Evolutionary conservation across 2,113 vertebrate species (phyloP), one percentile per base, ranked within the genome.

Genomic region (Boleophthalmus pectinirostris): DNA sequence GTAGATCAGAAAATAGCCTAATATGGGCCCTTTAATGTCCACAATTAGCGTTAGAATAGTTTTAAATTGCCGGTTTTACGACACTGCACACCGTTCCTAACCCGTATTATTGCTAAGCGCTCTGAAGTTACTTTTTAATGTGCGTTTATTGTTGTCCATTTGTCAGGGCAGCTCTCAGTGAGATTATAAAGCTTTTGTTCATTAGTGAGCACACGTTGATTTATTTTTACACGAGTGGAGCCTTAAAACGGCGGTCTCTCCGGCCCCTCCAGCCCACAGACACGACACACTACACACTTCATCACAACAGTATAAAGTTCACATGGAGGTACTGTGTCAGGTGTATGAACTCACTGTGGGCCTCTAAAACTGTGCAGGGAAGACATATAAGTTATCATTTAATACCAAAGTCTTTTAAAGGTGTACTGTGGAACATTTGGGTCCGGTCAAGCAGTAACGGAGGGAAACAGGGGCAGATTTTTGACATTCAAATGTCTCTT

Each of bases 141-240:
- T 15, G 2, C 1, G 24, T 23, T 67, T 68, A 14, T 53, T 54
- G 14, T 47, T 29, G 12, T 29, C 51, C 3, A 43, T 70, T 60
- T 66, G 46, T 21, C 72, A 45, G 12, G 15, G 21, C 49, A 49
- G 49, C 12, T n/a, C 14, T 74, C 1, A 12, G 1, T 46, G 47
- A 69, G 24, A 73, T 78, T 18, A 57, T 24, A 23, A 10, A 64
- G 60, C 2, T 47, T 56, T 71, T 73, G 33, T 64, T 64, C 61
- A 64, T 64, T 64, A 64, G 54, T 57, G 47, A 14, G 14, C 43
- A 66, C 25, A 5, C 3, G 5, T 16, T 64, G 61, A 64, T 64
- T 64, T 64, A 64, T 64, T 64, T 21, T 64, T 64, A 64, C 38
- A 21, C 33, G 33, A 12, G 29, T 43, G 15, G 11, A 33, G 16